phyloP scores from a whole-genome alignment of 2,888 invertebrate genomes.

The Scrobipalpa atriplicella region DNA sequence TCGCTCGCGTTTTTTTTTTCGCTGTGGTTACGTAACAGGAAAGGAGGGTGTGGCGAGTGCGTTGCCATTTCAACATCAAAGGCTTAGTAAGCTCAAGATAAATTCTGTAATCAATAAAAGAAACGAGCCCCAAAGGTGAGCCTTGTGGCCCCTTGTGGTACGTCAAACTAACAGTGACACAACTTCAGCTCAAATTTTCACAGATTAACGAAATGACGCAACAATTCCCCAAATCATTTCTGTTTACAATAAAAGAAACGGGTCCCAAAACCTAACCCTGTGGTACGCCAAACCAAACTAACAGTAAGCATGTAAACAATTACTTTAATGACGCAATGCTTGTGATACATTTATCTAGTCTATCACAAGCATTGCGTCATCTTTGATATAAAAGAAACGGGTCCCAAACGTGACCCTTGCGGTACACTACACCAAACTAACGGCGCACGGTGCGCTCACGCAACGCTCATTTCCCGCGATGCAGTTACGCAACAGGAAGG shows the following conservation, averaged over 20 bases:
- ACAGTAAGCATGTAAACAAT: not conserved
- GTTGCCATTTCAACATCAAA: too few relatives aligned
- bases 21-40: too few relatives aligned
- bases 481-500: conserved; percentile 48
- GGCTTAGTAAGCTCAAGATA: too few relatives aligned
- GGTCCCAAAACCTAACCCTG: not conserved
- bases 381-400: too few relatives aligned
- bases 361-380: too few relatives aligned
- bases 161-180: not conserved
- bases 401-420: not conserved
- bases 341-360: too few relatives aligned
- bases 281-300: not conserved
- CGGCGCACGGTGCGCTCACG: conserved; percentile 16
- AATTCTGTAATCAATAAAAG: not conserved
- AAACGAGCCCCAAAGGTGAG: conserved; percentile 3
- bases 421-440: not conserved
- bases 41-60: too few relatives aligned
- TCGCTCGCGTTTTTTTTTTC: too few relatives aligned
- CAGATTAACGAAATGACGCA: too few relatives aligned
- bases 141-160: not conserved
- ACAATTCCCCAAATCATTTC: not conserved
- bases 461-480: conserved; percentile 34
- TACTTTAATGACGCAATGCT: too few relatives aligned
- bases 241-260: not conserved
- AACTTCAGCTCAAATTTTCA: not conserved